Evolutionary conservation across 2,888 invertebrate species (phyloP).

Genomic region (Tanytarsus gracilentus): DNA sequence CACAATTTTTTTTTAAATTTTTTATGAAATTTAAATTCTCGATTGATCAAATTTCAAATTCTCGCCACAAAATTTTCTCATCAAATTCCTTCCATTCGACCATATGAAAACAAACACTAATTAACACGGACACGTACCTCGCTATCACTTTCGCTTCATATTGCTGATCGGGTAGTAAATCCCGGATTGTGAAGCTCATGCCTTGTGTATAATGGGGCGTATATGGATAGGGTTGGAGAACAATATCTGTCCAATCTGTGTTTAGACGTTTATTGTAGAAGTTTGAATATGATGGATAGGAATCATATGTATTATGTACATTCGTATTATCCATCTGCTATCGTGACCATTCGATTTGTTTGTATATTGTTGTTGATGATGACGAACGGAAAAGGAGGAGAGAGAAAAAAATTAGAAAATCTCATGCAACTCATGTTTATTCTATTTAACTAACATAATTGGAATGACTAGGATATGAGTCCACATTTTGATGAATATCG

Average conservation of each 20-base stretch:
- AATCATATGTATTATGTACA: conserved; percentile 26
- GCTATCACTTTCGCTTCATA: conserved; percentile 52
- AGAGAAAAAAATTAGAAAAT: conserved; percentile 1
- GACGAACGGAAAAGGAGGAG: background rate
- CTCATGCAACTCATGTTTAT: conserved; percentile 4
- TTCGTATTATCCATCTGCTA: conserved; percentile 28
- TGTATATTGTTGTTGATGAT: too few species aligned
- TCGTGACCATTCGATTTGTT: too few species aligned
- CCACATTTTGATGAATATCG: conserved; percentile 5
- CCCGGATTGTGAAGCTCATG: conserved; percentile 50
- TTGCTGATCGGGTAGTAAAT: conserved; percentile 48
- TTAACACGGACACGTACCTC: conserved; percentile 33
- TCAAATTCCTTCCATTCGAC: background rate
- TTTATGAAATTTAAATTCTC: too few species aligned
- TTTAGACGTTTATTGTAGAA: conserved; percentile 32
- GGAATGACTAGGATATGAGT: conserved; percentile 21
- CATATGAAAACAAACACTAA: background rate
- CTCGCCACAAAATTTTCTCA: background rate
- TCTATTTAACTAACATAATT: conserved; percentile 26
- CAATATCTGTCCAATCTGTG: conserved; percentile 44
- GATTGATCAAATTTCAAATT: too few species aligned
- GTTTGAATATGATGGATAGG: conserved; percentile 26
- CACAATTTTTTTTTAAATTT: too few species aligned
- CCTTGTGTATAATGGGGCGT: conserved; percentile 44
- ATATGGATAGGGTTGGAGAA: conserved; percentile 42